Conservation (phyloP, 2,888 invertebrate species). For the Neoitamus cyanurus region DNA sequence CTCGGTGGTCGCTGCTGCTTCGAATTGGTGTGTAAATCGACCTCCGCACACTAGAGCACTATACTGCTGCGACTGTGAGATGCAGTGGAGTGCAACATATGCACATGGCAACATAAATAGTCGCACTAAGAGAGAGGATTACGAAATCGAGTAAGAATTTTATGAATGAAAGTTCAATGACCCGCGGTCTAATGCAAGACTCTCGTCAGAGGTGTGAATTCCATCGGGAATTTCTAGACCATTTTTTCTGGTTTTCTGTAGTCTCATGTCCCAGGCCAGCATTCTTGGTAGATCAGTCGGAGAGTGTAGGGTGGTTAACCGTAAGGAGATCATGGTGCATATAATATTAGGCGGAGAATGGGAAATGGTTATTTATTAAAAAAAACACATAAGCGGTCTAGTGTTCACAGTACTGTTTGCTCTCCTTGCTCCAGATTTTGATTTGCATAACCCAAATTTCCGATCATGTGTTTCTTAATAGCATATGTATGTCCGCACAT, state of each 20-base stretch:
- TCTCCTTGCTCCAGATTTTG: slow-evolving; percentile 30
- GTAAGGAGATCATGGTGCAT: not conserved
- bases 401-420: slow-evolving; percentile 7
- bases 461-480: not conserved
- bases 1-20: not conserved
- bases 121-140: slow-evolving; percentile 49
- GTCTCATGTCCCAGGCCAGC: not conserved
- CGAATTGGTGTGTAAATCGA: not conserved
- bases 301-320: not conserved
- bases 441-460: slow-evolving; percentile 44
- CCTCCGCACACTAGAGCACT: not conserved
- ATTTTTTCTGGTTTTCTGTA: slow-evolving; percentile 13
- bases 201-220: slow-evolving; percentile 45
- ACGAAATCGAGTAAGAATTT: slow-evolving; percentile 60
- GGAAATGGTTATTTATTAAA: not conserved
- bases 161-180: slow-evolving; percentile 63
- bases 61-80: not conserved
- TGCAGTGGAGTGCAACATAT: slow-evolving; percentile 30
- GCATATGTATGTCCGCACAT: not conserved
- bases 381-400: not conserved
- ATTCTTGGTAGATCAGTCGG: slow-evolving; percentile 6
- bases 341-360: not conserved
- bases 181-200: slow-evolving; percentile 53
- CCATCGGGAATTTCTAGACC: slow-evolving; percentile 32
- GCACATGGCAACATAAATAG: slow-evolving; percentile 38